These are phyloP conservation scores for Mohoua ochrocephala DNA, from an alignment of 2,113 vertebrate genomes.

Conservation along the genomic window DNA sequence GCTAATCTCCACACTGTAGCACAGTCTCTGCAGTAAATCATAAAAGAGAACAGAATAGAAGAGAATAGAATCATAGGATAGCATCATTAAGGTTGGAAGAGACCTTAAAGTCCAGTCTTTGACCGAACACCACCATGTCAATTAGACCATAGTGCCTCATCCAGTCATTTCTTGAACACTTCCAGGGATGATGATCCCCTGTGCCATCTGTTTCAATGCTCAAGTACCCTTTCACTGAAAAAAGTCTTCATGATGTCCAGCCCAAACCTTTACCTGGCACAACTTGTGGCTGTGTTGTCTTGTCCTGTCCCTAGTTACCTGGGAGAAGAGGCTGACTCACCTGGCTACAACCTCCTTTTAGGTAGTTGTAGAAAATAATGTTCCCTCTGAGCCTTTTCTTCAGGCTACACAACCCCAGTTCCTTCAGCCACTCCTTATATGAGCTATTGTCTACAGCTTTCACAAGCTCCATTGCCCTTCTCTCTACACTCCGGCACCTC, in stretches of 20 bases:
- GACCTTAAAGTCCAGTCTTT: neutral
- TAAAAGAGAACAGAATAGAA: neutral
- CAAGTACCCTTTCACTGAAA: neutral
- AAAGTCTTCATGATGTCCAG: neutral
- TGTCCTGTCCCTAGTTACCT: neutral
- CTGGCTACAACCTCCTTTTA: neutral
- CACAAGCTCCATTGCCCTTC: neutral
- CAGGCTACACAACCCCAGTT: neutral
- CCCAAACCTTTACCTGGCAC: neutral
- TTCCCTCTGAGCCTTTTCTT: neutral
- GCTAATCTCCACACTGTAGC: neutral
- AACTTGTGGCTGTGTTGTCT: neutral
- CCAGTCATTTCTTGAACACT: neutral
- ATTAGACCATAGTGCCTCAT: neutral
- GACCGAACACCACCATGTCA: rapidly evolving
- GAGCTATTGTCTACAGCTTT: neutral
- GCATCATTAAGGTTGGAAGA: neutral
- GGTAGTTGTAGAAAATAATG: neutral
- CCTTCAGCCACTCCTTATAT: neutral
- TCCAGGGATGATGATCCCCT: neutral
- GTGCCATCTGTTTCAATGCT: neutral
- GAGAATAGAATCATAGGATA: too few species aligned
- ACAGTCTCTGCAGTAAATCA: neutral
- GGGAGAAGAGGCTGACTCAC: neutral
- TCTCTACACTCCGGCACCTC: neutral